Percentiles rank a stretch among this genome's conserved stretches.
Evolutionary conservation across 2,888 invertebrate genomes (phyloP).

Genomic region (Deilephila elpenor): DNA sequence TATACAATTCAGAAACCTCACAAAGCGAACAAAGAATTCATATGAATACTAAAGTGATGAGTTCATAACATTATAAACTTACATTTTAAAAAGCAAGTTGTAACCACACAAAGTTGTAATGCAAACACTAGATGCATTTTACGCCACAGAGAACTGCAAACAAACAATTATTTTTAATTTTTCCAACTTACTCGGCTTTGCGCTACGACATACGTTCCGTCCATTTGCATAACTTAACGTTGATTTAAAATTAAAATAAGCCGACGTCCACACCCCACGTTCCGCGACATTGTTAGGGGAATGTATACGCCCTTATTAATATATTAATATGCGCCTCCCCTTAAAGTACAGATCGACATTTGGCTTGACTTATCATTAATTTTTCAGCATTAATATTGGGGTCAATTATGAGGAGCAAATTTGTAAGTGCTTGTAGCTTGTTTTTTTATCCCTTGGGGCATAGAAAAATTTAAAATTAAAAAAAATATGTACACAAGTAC

Average conservation of each 20-base stretch:
- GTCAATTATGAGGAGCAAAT: conserved; percentile 17
- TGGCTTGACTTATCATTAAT: conserved; percentile 23
- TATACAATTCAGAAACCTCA: no score
- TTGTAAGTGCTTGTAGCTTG: not conserved
- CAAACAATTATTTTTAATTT: conserved; percentile 21
- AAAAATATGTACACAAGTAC: no score
- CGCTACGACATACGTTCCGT: conserved; percentile 43
- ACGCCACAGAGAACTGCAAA: not conserved
- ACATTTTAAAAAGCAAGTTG: not conserved
- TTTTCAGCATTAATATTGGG: conserved; percentile 22
- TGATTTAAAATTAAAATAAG: conserved; percentile 63
- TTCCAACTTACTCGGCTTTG: conserved; percentile 39
- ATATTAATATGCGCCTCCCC: conserved; percentile 43
- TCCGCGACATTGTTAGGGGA: conserved; percentile 40
- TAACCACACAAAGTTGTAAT: not conserved
- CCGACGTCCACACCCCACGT: conserved; percentile 42
- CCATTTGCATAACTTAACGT: conserved; percentile 53
- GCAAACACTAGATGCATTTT: not conserved
- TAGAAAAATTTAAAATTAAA: no score
- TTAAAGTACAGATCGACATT: not conserved
- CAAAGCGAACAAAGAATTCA: no score
- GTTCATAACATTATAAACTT: not conserved
- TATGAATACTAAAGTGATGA: not conserved
- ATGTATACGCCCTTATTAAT: conserved; percentile 49
- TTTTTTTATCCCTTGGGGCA: not conserved